phyloP scores from a whole-genome alignment of 1,140 invertebrate genomes.

The Cotesia glomerata region DNA sequence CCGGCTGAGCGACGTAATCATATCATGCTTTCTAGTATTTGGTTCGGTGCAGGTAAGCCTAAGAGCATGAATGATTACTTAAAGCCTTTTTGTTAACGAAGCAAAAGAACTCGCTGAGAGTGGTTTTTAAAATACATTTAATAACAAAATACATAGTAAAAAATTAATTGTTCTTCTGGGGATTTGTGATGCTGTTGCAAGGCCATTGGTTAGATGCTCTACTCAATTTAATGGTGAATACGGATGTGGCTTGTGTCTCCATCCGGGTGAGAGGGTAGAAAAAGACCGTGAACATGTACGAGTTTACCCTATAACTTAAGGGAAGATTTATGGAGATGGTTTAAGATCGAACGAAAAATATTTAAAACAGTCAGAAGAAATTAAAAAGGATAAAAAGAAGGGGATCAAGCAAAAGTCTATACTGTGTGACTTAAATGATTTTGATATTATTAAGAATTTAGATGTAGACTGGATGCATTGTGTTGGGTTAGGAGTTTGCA shows the following conservation, averaged over 20 bases:
- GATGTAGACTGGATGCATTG: too few relatives aligned
- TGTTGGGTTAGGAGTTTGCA: too few relatives aligned
- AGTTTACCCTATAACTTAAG: constrained; percentile 35
- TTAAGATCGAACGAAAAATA: constrained; percentile 32
- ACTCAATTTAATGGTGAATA: constrained; percentile 42
- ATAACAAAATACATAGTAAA: constrained; percentile 21
- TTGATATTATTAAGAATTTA: too few relatives aligned
- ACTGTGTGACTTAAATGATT: too few relatives aligned
- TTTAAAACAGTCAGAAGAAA: neutral
- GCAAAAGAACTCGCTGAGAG: neutral
- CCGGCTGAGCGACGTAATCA: constrained; percentile 3
- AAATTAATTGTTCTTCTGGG: constrained; percentile 31
- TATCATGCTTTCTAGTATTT: constrained; percentile 32
- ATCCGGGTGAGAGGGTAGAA: constrained; percentile 34
- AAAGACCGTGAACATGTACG: constrained; percentile 29
- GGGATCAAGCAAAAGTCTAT: neutral
- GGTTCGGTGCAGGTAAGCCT: constrained; percentile 36
- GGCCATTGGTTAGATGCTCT: constrained; percentile 31
- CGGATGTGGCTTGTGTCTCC: constrained; percentile 42
- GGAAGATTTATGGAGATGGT: constrained; percentile 32
- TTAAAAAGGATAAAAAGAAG: neutral
- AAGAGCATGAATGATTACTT: constrained; percentile 34
- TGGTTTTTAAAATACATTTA: constrained; percentile 34
- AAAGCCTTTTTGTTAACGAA: constrained; percentile 37
- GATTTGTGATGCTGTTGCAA: constrained; percentile 38